These are phyloP conservation scores for Schizaphis graminum DNA, from an alignment of 2,888 invertebrate genomes.

Conservation along the genomic window DNA sequence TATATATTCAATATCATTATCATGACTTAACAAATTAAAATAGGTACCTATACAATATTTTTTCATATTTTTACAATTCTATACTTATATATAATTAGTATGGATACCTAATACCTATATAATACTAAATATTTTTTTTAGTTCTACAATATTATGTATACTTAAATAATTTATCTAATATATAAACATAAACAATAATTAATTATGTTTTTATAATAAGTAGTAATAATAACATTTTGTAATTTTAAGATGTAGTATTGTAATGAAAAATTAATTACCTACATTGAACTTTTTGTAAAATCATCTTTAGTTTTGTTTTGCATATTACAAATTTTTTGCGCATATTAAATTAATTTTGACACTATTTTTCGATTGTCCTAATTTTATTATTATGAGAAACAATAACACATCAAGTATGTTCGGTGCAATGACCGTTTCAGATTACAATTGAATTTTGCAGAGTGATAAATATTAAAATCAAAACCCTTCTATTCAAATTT, in stretches of 20 bases:
- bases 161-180: neutral
- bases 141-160: neutral
- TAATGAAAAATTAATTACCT: neutral
- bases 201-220: neutral
- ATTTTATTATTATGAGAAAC: neutral
- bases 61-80: neutral
- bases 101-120: too few species aligned
- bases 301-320: neutral
- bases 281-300: neutral
- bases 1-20: neutral
- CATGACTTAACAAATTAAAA: neutral
- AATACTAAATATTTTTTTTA: neutral
- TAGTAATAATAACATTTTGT: neutral
- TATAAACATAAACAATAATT: neutral
- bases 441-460: neutral
- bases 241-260: neutral
- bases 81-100: neutral
- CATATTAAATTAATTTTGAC: neutral
- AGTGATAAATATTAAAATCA: conserved; percentile 16
- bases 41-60: neutral
- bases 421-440: conserved; percentile 26
- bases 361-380: neutral
- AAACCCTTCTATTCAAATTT: conserved; percentile 28
- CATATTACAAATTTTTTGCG: neutral
- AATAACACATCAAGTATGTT: neutral